These are phyloP conservation scores for Cyclura pinguis DNA, from an alignment of 2,797 vertebrate species.

Conservation along the genomic window DNA sequence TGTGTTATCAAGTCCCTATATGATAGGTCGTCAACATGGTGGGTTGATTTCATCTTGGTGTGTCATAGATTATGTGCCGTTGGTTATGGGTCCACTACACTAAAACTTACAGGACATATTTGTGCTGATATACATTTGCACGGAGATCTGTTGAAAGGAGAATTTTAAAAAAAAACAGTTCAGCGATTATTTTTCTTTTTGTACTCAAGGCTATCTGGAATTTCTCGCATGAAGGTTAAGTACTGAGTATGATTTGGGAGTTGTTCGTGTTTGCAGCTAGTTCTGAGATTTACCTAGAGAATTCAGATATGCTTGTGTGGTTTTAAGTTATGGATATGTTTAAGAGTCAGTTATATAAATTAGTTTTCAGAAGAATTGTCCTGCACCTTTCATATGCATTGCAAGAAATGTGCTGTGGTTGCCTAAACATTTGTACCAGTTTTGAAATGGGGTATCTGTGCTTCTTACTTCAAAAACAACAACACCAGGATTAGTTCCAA, in stretches of 20 bases:
- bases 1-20: too few species aligned
- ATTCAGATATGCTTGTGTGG: neutral
- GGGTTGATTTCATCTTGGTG: neutral
- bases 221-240: neutral
- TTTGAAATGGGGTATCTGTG: too few species aligned
- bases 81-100: neutral
- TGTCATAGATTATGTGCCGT: neutral
- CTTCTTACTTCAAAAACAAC: neutral
- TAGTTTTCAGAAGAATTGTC: neutral
- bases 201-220: neutral
- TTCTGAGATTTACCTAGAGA: conserved; percentile 7
- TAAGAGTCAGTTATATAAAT: neutral
- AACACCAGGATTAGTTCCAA: neutral
- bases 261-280: neutral
- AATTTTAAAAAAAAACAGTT: neutral
- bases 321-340: too few species aligned
- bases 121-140: neutral
- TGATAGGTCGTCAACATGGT: too few species aligned
- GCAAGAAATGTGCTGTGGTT: neutral
- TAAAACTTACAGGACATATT: neutral
- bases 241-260: neutral
- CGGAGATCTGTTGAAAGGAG: neutral
- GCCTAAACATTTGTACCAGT: too few species aligned
- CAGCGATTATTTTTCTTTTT: neutral
- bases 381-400: neutral